A percentile compares a stretch with the other conserved stretches of the same genome.
phyloP scores from a whole-genome alignment of 2,113 vertebrate genomes.

The Elgaria multicarinata region DNA sequence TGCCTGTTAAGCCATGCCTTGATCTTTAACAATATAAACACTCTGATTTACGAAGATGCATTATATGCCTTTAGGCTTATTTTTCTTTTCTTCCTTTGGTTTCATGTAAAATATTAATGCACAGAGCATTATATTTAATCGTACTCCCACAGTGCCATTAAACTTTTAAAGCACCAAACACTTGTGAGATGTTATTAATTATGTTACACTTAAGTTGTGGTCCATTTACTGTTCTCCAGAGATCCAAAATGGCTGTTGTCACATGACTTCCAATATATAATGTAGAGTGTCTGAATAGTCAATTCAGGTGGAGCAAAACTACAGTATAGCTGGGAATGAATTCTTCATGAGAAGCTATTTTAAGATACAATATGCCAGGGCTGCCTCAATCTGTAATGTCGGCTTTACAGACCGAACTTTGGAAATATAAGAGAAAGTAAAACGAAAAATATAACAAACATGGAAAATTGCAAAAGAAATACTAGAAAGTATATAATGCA shows the following conservation, averaged over 20 bases:
- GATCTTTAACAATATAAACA: constrained; percentile 8
- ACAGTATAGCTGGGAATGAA: not conserved
- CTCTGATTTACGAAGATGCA: constrained; percentile 27
- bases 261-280: not conserved
- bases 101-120: constrained; percentile 26
- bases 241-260: constrained; percentile 20
- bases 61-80: constrained; percentile 4
- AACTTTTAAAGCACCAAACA: constrained; percentile 63
- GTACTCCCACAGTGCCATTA: constrained; percentile 61
- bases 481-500: not conserved
- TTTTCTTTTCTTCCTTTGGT: not conserved
- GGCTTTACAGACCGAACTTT: not conserved
- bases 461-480: not conserved
- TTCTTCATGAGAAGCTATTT: constrained; percentile 21
- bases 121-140: constrained; percentile 50
- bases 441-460: not conserved
- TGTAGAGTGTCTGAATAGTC: not conserved
- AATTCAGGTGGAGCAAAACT: not conserved
- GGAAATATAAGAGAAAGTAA: not conserved
- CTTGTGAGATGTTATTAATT: constrained; percentile 53
- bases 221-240: constrained; percentile 53
- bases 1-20: constrained; percentile 12
- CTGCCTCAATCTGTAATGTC: not conserved
- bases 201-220: constrained; percentile 47
- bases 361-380: not conserved